Evolutionary conservation across 2,888 invertebrate species (phyloP), one percentile per base, ranked within the genome.

Genomic region (Mythimna pallens): DNA sequence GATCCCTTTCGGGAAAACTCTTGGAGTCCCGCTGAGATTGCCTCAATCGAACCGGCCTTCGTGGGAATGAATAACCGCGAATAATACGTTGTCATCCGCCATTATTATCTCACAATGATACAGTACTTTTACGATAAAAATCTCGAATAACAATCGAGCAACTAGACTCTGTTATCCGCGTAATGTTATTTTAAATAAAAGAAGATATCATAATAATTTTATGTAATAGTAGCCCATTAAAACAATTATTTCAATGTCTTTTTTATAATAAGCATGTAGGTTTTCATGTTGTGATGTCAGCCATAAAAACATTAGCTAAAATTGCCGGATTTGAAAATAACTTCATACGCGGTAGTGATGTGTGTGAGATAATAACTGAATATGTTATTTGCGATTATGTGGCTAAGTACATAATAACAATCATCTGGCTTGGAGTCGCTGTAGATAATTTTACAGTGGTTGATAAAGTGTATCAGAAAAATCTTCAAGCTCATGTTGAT

Each of bases 91-190:
- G 96, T 96, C 96, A 96, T 96, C 92, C 93, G 92, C 92, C 93
- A 94, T 95, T 96, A 96, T 96, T 95, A 96, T 95, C 94, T 95
- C 92, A 90, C 95, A 95, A 95, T 96, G 96, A 96, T 96, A 95
- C 94, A 92, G 94, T 94, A 92, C 87, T 96, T 96, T 95, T 94
- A 80, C 76, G 95, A 96, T 96, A 94, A 94, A 93, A 94, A 95
- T 95, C 94, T 93, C 92, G 89, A 90, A 94, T 94, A 93, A 93
- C 91, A 93, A 95, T 93, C 90, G 91, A 80, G 85, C 88, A 91
- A 92, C 92, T 91, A 91, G 89, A 89, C 84, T 85, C 88, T 69
- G 74, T 63, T 79, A 81, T 80, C 70, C 43, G 76, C 70, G 86
- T 92, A 91, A 92, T 92, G 91, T 83, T 91, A 88, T 93, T 94